Conservation (phyloP, 2,797 vertebrate genomes). For the Erethizon dorsatum region DNA sequence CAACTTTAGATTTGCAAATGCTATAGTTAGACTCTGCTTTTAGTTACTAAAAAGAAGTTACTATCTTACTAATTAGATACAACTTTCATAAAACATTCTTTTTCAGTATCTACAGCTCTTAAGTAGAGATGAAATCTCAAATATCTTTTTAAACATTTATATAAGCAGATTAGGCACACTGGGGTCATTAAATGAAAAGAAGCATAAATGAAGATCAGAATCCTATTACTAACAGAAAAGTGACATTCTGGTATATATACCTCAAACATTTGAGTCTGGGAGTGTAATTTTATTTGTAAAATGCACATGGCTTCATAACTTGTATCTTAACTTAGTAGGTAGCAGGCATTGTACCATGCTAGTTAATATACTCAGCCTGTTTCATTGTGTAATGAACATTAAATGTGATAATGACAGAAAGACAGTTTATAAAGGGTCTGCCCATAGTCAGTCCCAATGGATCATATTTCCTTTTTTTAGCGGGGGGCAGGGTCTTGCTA, state of each 20-base stretch:
- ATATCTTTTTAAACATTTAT: not conserved
- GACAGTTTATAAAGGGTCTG: not conserved
- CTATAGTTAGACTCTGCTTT: slow-evolving; percentile 3
- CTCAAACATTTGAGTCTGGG: not conserved
- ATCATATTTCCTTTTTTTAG: not conserved
- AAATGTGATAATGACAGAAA: not conserved
- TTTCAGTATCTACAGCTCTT: not conserved
- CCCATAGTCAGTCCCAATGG: not conserved
- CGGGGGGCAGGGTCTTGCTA: not conserved
- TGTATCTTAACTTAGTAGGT: not conserved
- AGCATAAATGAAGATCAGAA: not conserved
- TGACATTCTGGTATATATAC: not conserved
- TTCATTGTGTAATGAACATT: not conserved
- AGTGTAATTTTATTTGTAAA: slow-evolving; percentile 8
- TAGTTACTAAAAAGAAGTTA: not conserved
- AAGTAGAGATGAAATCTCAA: not conserved
- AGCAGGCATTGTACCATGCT: not conserved
- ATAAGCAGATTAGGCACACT: not conserved
- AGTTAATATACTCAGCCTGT: not conserved
- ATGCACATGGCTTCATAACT: not conserved
- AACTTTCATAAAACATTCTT: not conserved
- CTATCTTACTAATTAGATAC: not conserved
- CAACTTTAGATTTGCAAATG: not conserved
- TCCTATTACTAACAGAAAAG: not conserved
- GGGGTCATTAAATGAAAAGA: not conserved